phyloP scores from a whole-genome alignment of 2,113 vertebrate genomes.

The Marmota monax region DNA sequence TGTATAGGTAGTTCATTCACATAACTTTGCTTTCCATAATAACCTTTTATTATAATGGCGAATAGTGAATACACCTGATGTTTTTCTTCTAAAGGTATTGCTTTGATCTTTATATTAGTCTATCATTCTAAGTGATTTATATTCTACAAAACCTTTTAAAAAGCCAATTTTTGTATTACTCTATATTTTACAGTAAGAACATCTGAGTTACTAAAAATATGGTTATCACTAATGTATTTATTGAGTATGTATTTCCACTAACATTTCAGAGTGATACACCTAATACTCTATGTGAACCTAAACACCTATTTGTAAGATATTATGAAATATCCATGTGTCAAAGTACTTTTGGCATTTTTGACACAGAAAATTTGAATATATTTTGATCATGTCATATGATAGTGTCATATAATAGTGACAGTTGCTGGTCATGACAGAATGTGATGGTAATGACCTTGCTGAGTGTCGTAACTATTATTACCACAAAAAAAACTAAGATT shows the following conservation, averaged over 20 bases:
- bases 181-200: background rate
- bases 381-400: no score
- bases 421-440: background rate
- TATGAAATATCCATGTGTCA: background rate
- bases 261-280: background rate
- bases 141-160: background rate
- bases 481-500: background rate
- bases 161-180: background rate
- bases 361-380: background rate
- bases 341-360: background rate
- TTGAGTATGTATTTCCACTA: background rate
- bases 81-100: conserved; percentile 7
- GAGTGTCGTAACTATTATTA: background rate
- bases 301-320: background rate
- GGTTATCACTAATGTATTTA: background rate
- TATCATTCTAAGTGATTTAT: background rate
- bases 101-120: conserved; percentile 12
- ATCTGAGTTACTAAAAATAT: background rate
- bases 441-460: background rate
- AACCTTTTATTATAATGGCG: background rate
- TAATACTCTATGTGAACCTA: background rate
- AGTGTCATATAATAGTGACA: background rate
- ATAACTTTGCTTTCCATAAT: background rate
- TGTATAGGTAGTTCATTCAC: background rate
- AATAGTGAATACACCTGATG: background rate